Evolutionary conservation across 2,888 invertebrate genomes (phyloP).

Genomic region (Drosophila rellima): DNA sequence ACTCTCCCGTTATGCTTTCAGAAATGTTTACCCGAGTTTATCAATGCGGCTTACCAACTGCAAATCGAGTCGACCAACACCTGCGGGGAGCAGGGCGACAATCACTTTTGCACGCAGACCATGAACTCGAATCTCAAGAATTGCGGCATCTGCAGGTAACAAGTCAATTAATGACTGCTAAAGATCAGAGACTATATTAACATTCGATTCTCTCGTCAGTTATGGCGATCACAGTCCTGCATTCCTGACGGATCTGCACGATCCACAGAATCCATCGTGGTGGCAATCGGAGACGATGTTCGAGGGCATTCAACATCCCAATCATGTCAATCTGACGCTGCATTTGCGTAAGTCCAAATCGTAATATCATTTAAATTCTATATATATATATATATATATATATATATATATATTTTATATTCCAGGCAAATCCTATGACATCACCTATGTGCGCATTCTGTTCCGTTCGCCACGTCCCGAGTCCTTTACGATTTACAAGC

Average conservation of each 20-base stretch:
- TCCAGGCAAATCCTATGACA: slow-evolving; percentile 97
- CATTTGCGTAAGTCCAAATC: slow-evolving; percentile 89
- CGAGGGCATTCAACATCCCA: slow-evolving; percentile 96
- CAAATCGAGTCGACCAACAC: slow-evolving; percentile 97
- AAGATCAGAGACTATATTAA: too few relatives aligned
- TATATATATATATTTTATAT: not conserved
- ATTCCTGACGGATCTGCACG: slow-evolving; percentile 96
- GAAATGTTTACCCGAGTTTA: slow-evolving; percentile 98
- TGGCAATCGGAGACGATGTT: slow-evolving; percentile 99
- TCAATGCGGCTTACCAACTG: slow-evolving; percentile 96
- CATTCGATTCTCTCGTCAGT: slow-evolving; percentile 51
- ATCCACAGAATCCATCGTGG: slow-evolving; percentile 96
- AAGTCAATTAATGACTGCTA: not conserved
- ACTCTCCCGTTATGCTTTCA: slow-evolving; percentile 78
- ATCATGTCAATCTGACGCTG: slow-evolving; percentile 96
- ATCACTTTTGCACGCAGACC: slow-evolving; percentile 96
- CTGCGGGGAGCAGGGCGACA: slow-evolving; percentile 93
- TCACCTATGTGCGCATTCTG: slow-evolving; percentile 97
- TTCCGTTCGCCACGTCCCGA: slow-evolving; percentile 99
- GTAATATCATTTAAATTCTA: not conserved
- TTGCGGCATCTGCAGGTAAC: slow-evolving; percentile 91
- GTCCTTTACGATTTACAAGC: slow-evolving; percentile 98
- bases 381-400: too few relatives aligned
- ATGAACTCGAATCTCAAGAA: slow-evolving; percentile 92
- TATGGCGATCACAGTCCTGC: slow-evolving; percentile 89